phyloP scores from a whole-genome alignment of 2,797 vertebrate genomes.

The Sebastes trivittatus region DNA sequence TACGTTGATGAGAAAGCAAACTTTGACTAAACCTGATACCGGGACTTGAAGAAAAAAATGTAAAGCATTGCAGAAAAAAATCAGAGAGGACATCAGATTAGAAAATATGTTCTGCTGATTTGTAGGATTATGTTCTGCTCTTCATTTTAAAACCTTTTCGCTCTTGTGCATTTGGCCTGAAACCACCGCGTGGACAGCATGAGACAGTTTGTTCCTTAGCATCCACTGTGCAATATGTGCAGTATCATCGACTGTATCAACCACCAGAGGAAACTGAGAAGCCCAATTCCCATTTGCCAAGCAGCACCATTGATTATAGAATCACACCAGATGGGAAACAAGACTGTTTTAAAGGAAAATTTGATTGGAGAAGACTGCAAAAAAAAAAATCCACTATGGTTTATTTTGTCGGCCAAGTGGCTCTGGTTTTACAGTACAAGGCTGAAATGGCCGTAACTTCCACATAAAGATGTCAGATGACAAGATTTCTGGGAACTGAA shows the following conservation, averaged over 20 bases:
- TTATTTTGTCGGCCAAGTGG: not conserved
- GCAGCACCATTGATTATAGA: not conserved
- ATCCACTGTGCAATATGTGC: not conserved
- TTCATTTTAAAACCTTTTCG: not conserved
- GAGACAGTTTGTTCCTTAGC: not conserved
- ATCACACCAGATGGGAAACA: not conserved
- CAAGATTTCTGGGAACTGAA: not conserved
- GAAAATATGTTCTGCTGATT: not conserved
- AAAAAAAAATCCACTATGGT: not conserved
- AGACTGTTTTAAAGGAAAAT: not conserved
- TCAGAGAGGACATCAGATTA: not conserved
- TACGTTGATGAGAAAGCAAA: not conserved
- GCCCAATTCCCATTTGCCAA: not conserved
- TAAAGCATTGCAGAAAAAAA: not conserved
- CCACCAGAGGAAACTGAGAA: not conserved
- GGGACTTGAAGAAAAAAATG: not conserved
- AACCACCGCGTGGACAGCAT: not conserved
- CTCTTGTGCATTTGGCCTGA: not conserved
- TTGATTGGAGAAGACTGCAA: not conserved
- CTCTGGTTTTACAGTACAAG: not conserved
- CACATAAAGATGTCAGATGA: not conserved
- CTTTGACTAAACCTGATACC: not conserved
- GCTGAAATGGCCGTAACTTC: not conserved
- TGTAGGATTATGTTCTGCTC: not conserved
- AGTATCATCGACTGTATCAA: not conserved